Conservation (phyloP, 1,140 invertebrate species). For the Pseudoatta argentina region DNA sequence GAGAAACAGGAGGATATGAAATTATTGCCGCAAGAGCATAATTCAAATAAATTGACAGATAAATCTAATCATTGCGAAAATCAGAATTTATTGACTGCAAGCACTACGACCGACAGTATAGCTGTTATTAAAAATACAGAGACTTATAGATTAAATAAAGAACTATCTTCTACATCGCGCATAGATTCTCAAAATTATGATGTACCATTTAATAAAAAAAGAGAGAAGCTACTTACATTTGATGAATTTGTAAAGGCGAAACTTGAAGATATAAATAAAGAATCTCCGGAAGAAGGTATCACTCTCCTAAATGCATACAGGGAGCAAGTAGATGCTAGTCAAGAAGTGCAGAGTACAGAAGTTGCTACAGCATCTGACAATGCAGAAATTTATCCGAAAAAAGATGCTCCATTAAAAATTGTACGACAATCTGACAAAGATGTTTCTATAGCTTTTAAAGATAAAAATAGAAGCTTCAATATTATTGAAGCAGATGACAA, state of each 20-base stretch:
- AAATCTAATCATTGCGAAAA: not conserved
- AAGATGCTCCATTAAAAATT: not conserved
- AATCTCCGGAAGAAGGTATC: conserved; percentile 38
- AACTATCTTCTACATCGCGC: too few species aligned
- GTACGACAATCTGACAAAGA: not conserved
- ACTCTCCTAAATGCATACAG: conserved; percentile 52
- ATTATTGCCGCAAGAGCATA: not conserved
- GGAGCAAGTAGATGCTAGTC: conserved; percentile 30
- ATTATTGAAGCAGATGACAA: not conserved
- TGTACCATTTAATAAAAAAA: not conserved
- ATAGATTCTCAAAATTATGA: not conserved
- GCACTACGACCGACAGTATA: not conserved
- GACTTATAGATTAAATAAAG: not conserved
- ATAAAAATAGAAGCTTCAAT: not conserved
- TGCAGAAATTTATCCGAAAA: not conserved
- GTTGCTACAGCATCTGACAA: not conserved
- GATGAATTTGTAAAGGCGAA: conserved; percentile 69
- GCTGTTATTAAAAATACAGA: not conserved
- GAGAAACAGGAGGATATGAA: not conserved
- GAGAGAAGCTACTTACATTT: conserved; percentile 34
- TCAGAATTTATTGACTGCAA: not conserved
- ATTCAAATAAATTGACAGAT: not conserved
- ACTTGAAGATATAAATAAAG: conserved; percentile 18
- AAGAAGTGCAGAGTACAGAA: not conserved
- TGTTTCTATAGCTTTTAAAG: not conserved